These are phyloP conservation scores for Camponotus fellah DNA, from an alignment of 2,888 invertebrate species.

Conservation along the genomic window DNA sequence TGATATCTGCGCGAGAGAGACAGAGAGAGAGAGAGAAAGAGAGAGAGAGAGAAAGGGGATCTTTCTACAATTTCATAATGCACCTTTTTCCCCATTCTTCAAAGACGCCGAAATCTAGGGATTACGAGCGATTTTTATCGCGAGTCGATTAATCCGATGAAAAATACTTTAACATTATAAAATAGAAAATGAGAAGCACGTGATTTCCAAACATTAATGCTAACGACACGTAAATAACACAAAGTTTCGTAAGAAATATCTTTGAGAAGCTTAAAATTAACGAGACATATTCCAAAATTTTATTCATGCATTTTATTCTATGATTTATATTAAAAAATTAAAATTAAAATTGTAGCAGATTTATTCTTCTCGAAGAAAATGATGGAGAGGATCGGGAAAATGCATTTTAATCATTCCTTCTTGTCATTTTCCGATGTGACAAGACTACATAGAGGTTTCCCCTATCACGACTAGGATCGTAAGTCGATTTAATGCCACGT, in stretches of 20 bases:
- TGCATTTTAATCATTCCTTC: slow-evolving; percentile 32
- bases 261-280: neutral
- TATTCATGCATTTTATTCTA: neutral
- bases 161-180: neutral
- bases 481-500: slow-evolving; percentile 53
- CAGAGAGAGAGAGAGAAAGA: slow-evolving; percentile 4
- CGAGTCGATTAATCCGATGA: slow-evolving; percentile 1
- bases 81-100: slow-evolving; percentile 51
- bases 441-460: neutral
- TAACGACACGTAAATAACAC: neutral
- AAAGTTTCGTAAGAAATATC: neutral
- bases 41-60: slow-evolving; percentile 39
- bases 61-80: slow-evolving; percentile 58
- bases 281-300: neutral
- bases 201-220: neutral
- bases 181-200: neutral
- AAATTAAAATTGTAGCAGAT: neutral
- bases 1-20: slow-evolving; percentile 74
- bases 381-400: neutral
- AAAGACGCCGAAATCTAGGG: neutral
- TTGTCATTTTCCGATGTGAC: slow-evolving; percentile 11
- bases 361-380: neutral
- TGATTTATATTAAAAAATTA: neutral
- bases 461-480: slow-evolving; percentile 44
- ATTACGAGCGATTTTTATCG: slow-evolving; percentile 28